Evolutionary conservation across 2,113 vertebrate species (phyloP).

Genomic region (sheep (Ovis aries)): ARS-UI_Ramb_v3.0 NC_056055.1:50184501-50185000

Average conservation of each 20-base stretch:
- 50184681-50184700: neutral
- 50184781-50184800: neutral
- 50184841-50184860: neutral
- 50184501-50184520: neutral
- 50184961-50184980: neutral
- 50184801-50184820: neutral
- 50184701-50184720: neutral
- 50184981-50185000: neutral
- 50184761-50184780: neutral
- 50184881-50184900: neutral
- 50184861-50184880: neutral
- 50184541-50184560: neutral
- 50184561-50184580: neutral
- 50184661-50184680: neutral
- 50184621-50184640: neutral
- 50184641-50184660: neutral
- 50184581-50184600: neutral
- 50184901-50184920: neutral
- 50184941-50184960: neutral
- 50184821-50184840: neutral
- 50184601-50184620: neutral
- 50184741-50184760: neutral
- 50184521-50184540: neutral
- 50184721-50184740: neutral
- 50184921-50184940: neutral